Percentiles rank a stretch among this genome's conserved stretches.
Conservation (phyloP, 1,140 invertebrate species). For the Drosophila parabipectinata region DNA sequence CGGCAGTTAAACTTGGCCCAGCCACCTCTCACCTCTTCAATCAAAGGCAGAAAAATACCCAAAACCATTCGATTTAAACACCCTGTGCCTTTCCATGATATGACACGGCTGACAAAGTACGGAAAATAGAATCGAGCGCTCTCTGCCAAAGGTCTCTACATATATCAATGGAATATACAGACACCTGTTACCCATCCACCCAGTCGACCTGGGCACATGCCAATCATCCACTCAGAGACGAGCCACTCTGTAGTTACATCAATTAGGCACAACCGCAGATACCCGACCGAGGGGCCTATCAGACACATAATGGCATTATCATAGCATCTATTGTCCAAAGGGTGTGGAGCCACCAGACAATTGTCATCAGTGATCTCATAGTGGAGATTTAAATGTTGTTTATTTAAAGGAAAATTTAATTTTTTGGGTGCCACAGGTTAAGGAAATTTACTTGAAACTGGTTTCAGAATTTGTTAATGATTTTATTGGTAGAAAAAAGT, state of each 20-base stretch:
- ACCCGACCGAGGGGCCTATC: slow-evolving; percentile 12
- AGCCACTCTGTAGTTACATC: slow-evolving; percentile 37
- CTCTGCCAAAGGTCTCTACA: slow-evolving; percentile 3
- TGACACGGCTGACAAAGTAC: slow-evolving; percentile 4
- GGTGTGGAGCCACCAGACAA: slow-evolving; percentile 16
- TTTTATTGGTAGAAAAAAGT: not conserved
- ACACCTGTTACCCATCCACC: not conserved
- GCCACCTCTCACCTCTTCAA: not conserved
- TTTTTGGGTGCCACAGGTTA: not conserved
- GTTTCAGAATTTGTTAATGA: not conserved
- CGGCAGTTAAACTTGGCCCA: slow-evolving; percentile 25
- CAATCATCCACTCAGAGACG: slow-evolving; percentile 28
- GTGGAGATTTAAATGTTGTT: slow-evolving; percentile 1
- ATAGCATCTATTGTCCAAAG: slow-evolving; percentile 14
- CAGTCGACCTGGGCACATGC: slow-evolving; percentile 34
- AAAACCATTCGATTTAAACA: slow-evolving; percentile 10
- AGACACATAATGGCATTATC: slow-evolving; percentile 45
- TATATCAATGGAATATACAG: slow-evolving; percentile 21
- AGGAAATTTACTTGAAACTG: not conserved
- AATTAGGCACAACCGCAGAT: slow-evolving; percentile 41
- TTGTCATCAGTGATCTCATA: slow-evolving; percentile 32
- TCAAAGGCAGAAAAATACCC: slow-evolving; percentile 14
- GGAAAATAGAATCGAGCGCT: not conserved
- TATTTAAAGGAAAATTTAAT: not conserved
- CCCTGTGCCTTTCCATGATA: not conserved